These are phyloP conservation scores for Drosophila pseudoananassae DNA, from an alignment of 1,140 invertebrate species.

Conservation along the genomic window DNA sequence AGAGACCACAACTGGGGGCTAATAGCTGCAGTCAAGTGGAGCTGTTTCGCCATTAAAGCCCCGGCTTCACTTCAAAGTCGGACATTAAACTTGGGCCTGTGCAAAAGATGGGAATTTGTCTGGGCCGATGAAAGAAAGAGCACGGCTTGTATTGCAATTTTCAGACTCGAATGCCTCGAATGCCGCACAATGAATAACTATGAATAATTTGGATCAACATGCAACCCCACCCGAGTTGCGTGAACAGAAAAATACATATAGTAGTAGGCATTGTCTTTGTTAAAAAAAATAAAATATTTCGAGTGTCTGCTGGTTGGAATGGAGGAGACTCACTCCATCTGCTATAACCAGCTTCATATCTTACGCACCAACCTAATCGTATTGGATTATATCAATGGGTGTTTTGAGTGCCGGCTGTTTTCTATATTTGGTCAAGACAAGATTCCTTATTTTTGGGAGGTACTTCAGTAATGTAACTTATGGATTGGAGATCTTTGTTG, in stretches of 20 bases:
- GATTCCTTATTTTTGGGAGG: neutral
- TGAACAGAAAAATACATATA: slow-evolving; percentile 36
- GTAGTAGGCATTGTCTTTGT: slow-evolving; percentile 7
- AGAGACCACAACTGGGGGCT: slow-evolving; percentile 34
- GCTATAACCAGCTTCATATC: neutral
- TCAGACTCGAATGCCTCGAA: slow-evolving; percentile 62
- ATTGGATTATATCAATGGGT: neutral
- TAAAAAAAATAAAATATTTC: slow-evolving; percentile 39
- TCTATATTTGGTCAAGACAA: neutral
- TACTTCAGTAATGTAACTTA: neutral
- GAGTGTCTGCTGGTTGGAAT: slow-evolving; percentile 6
- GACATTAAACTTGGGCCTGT: slow-evolving; percentile 71
- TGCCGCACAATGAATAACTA: slow-evolving; percentile 72
- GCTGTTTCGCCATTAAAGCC: slow-evolving; percentile 45
- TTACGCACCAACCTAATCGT: slow-evolving; percentile 3
- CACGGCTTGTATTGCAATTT: slow-evolving; percentile 57
- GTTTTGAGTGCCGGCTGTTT: neutral
- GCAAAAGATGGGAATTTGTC: slow-evolving; percentile 69
- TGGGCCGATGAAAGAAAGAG: slow-evolving; percentile 44
- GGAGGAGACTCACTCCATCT: slow-evolving; percentile 8
- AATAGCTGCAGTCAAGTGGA: slow-evolving; percentile 57
- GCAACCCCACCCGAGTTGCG: slow-evolving; percentile 68
- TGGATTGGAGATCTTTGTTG: neutral
- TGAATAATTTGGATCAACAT: slow-evolving; percentile 65
- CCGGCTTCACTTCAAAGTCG: slow-evolving; percentile 46